These are phyloP conservation scores for Chloroceryle aenea DNA, from an alignment of 2,113 vertebrate genomes.

Conservation along the genomic window DNA sequence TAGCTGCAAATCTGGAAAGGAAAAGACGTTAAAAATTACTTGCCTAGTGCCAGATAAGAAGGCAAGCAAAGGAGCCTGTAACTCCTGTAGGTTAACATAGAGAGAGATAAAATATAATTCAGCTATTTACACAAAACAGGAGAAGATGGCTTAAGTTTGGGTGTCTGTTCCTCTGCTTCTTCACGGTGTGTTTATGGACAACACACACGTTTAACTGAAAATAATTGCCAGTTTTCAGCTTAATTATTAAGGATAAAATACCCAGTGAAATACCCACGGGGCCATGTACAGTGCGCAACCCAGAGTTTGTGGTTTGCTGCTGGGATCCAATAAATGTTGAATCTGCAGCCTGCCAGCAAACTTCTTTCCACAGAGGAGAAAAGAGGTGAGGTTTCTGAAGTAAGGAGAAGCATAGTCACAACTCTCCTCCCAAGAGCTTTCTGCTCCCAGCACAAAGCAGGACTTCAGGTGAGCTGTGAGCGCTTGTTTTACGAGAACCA, in stretches of 20 bases:
- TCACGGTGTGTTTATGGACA: neutral
- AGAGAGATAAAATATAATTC: neutral
- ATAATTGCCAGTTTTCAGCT: slow-evolving; percentile 7
- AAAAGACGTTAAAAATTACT: neutral
- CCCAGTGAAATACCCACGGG: neutral
- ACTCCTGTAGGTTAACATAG: neutral
- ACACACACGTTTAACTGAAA: neutral
- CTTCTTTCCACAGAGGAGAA: neutral
- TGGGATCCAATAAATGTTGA: neutral
- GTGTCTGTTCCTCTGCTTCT: neutral
- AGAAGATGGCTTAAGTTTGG: neutral
- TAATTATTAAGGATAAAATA: slow-evolving; percentile 3
- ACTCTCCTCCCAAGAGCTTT: neutral
- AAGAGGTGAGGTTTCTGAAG: neutral
- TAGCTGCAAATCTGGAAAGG: neutral
- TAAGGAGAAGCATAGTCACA: neutral
- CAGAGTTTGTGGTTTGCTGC: neutral
- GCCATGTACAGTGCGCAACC: neutral
- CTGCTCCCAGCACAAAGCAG: neutral
- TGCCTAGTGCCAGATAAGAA: neutral
- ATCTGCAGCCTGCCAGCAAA: neutral
- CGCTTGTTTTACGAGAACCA: neutral
- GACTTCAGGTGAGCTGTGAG: neutral
- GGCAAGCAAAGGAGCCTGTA: neutral
- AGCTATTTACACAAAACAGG: neutral